Percentiles rank a stretch among this genome's conserved stretches.
These are phyloP conservation scores for Chloromyia formosa DNA, from an alignment of 2,888 invertebrate species.

Conservation along the genomic window DNA sequence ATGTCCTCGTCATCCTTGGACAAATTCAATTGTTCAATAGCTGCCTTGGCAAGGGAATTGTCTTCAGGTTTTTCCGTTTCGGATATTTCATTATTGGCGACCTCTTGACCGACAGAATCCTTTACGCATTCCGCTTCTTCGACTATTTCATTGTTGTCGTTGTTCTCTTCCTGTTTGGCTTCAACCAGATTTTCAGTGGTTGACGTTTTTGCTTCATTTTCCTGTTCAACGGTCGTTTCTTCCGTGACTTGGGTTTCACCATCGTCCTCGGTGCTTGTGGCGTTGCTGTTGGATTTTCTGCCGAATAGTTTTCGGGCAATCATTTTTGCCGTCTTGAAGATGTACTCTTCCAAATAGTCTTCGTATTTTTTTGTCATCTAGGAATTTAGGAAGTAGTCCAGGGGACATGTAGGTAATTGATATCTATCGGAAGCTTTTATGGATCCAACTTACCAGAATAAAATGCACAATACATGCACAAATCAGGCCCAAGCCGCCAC, in stretches of 20 bases:
- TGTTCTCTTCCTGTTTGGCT: constrained; percentile 22
- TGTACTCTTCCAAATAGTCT: constrained; percentile 70
- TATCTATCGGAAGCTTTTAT: constrained; percentile 47
- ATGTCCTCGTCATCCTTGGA: constrained; percentile 36
- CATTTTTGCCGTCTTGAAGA: constrained; percentile 64
- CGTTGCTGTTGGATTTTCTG: constrained; percentile 31
- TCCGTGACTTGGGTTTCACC: not conserved
- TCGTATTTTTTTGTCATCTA: constrained; percentile 76
- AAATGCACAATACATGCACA: constrained; percentile 75
- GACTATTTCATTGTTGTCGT: not conserved
- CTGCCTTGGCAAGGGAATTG: constrained; percentile 47
- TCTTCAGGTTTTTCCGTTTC: not conserved
- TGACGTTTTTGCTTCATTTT: not conserved
- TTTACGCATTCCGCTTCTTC: not conserved
- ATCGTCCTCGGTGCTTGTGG: constrained; percentile 7
- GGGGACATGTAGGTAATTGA: constrained; percentile 52
- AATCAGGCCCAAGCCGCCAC: constrained; percentile 77
- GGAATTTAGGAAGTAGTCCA: no score
- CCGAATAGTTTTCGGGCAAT: constrained; percentile 55
- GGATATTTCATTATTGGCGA: not conserved
- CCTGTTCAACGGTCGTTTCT: constrained; percentile 22
- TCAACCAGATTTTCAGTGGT: not conserved
- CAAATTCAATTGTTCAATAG: not conserved
- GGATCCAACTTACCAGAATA: constrained; percentile 71
- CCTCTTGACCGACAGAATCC: not conserved